Evolutionary conservation across 2,888 invertebrate genomes (phyloP), one percentile per base, ranked within the genome.

Genomic region (Parelbella ahira): DNA sequence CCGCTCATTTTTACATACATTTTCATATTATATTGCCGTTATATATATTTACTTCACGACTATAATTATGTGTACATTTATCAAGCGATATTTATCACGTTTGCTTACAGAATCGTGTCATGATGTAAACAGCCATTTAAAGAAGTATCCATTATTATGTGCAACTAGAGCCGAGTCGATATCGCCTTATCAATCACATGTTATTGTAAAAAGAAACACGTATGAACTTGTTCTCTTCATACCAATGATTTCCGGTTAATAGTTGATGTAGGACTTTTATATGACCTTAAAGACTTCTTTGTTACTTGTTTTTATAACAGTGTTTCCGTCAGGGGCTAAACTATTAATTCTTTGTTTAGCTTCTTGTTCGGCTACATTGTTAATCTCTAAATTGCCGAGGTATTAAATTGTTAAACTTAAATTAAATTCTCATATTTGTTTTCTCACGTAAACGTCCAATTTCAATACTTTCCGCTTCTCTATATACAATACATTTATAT

Each of bases 181-280:
- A 34, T 28, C 8, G 15, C 34, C 28, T 34, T 42, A 41, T 41
- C 41, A 34, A 34, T 34, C 42, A 34, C 28, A 42, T 23, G n/a
- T 2, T 27, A 21, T 13, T 28, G 21, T 9, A 5, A 23, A 42
- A 34, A 34, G 34, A 28, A 42, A 42, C 42, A 42, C 6, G 42
- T 34, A 15, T 15, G 5, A 27, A 33, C 41, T 25, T 23, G 41
- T 34, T 34, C 7, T n/a, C 23, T 18, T 32, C n/a, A n/a, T n/a
- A n/a, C n/a, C n/a, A n/a, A n/a, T n/a, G n/a, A n/a, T n/a, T 41
- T 33, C 41, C 33, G 33, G 9, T 23, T 33, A 8, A 19, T 12
- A 11, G 25, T 25, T 33, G 7, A 30, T 13, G 25, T 33, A 21
- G 41, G 20, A 33, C 20, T 38, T 23, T 30, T 27, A 4, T 10